phyloP scores from a whole-genome alignment of 2,113 vertebrate genomes.

The Etheostoma spectabile region DNA sequence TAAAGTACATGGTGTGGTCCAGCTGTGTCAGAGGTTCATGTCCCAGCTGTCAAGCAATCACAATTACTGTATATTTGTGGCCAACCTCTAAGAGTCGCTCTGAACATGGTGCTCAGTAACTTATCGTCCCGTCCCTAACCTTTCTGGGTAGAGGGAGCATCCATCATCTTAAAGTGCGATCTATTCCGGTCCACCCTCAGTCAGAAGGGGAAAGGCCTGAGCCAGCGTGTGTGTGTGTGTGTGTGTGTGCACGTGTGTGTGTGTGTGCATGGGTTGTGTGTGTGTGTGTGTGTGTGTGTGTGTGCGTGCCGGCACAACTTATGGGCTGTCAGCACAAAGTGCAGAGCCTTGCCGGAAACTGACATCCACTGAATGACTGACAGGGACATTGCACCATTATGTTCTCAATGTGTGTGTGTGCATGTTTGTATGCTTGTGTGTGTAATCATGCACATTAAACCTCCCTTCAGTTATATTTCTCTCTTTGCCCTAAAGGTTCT shows the following conservation, averaged over 20 bases:
- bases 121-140: conserved; percentile 78
- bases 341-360: conserved; percentile 80
- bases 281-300: conserved; percentile 36
- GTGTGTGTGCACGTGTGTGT: conserved; percentile 38
- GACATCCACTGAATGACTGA: conserved; percentile 78
- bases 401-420: conserved; percentile 31
- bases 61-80: conserved; percentile 73
- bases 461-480: conserved; percentile 52
- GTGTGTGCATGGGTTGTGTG: conserved; percentile 3
- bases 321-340: conserved; percentile 84
- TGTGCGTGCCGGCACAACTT: conserved; percentile 70
- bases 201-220: conserved; percentile 61
- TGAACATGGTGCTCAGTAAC: conserved; percentile 72
- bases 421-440: conserved; percentile 48
- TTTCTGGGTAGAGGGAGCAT: conserved; percentile 76
- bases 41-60: conserved; percentile 69
- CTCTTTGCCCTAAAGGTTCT: conserved; percentile 43
- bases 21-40: conserved; percentile 45
- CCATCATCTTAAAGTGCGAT: conserved; percentile 82
- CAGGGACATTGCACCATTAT: conserved; percentile 78
- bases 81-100: conserved; percentile 56
- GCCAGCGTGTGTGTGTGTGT: conserved; percentile 61
- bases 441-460: conserved; percentile 59
- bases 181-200: conserved; percentile 77
- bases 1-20: conserved; percentile 21